Base-by-base conservation (phyloP, 2,113 vertebrate genomes). In the Alaudala cheleensis region DNA sequence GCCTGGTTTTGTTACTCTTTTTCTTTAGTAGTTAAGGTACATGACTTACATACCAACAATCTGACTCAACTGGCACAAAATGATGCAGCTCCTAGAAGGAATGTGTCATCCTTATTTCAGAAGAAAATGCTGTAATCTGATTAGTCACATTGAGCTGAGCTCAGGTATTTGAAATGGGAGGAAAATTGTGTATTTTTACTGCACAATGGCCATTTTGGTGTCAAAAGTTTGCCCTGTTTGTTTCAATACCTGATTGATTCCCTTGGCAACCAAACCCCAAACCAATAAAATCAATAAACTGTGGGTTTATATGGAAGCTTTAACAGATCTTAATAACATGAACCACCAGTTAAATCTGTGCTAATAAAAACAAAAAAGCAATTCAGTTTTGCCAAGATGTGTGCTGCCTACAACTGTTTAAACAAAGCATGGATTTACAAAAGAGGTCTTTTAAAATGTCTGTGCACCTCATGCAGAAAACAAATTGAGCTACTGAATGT, bases 181-280 rank as follows among this genome's bases (percentile, higher is more conserved):
- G 23, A 17, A 81, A 85, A 39, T 0, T 40, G 29, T 34, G 49
- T 26, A 62, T 77, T 91, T 88, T 83, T 77, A 82, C 39, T 84
- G 56, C 47, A 77, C 58, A 10, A 15, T 5, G 21, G 31, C 19
- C 44, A 47, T 58, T 81, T 83, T 14, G 64, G 20, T 17, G 16
- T 60, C 5, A 1, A 29, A 72, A 62, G 47, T 44, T 88, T 82
- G 47, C 39, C 22, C 66, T 54, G 7, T 20, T 81, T 62, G 23
- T 19, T 83, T 84, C 39, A 74, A 58, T 26, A 74, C 8, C 24
- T n/a, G 50, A 73, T 34, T 34, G 13, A 78, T 42, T 70, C 10
- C 15, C 74, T 94, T 69, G 96, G 95, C 93, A 98, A 98, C 91
- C 11, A 18, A 98, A 97, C 61, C 72, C 93, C 94, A 97, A 96